A percentile compares a stretch with the other conserved stretches of the same genome.
Conservation (phyloP, 2,888 invertebrate genomes). For the Thysanoteuthis rhombus region DNA sequence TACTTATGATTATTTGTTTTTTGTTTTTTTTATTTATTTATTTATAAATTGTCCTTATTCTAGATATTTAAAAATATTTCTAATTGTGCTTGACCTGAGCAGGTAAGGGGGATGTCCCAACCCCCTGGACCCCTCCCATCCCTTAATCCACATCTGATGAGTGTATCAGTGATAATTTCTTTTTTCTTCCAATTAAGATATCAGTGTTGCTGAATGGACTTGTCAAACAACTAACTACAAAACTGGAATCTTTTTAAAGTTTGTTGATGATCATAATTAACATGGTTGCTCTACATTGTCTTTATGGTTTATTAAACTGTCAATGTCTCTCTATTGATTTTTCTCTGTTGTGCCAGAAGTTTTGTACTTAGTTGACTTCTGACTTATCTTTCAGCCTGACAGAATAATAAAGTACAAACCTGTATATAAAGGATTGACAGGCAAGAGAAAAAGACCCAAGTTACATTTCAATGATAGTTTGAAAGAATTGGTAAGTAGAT, state of each 20-base stretch:
- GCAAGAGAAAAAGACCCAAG: constrained; percentile 49
- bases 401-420: constrained; percentile 56
- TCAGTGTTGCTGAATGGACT: not conserved
- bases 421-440: constrained; percentile 54
- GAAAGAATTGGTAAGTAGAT: constrained; percentile 53
- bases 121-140: too few relatives aligned
- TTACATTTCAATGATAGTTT: constrained; percentile 55
- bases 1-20: too few relatives aligned
- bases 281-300: not conserved
- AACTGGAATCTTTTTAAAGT: not conserved
- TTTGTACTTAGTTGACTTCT: not conserved
- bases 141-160: too few relatives aligned
- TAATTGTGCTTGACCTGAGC: too few relatives aligned
- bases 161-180: too few relatives aligned
- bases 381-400: constrained; percentile 47
- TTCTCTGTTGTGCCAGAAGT: not conserved
- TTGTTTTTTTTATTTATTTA: too few relatives aligned
- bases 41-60: too few relatives aligned
- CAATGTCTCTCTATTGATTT: not conserved
- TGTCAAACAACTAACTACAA: not conserved
- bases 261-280: not conserved
- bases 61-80: too few relatives aligned
- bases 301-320: too few relatives aligned
- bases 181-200: too few relatives aligned
- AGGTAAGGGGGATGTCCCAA: too few relatives aligned